phyloP scores from a whole-genome alignment of 2,888 invertebrate species.

The Ephialtes manifestator region DNA sequence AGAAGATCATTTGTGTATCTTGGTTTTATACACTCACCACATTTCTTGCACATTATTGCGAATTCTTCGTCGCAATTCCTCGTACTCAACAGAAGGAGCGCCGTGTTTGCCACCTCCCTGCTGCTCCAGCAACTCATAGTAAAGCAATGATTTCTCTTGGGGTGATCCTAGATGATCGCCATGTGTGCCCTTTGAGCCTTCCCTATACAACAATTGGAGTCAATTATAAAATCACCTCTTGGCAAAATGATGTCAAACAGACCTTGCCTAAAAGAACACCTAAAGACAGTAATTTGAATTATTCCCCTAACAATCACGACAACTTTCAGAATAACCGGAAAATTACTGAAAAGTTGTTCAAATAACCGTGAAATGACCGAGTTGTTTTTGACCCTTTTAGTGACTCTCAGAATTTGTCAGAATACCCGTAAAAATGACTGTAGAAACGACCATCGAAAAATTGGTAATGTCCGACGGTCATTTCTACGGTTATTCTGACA shows the following conservation, averaged over 20 bases:
- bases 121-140: conserved; percentile 81
- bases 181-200: conserved; percentile 86
- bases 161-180: conserved; percentile 85
- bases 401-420: no score
- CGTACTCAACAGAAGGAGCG: conserved; percentile 92
- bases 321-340: no score
- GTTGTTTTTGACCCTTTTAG: no score
- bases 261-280: background rate
- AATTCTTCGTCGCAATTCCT: conserved; percentile 91
- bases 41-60: conserved; percentile 93
- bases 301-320: no score
- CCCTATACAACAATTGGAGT: conserved; percentile 77
- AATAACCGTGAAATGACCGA: no score
- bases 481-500: no score
- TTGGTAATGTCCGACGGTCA: no score
- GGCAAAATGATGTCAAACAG: background rate
- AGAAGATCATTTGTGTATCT: background rate
- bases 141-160: conserved; percentile 84
- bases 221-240: conserved; percentile 6
- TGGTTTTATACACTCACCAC: conserved; percentile 87
- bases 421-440: no score
- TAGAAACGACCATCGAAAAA: no score
- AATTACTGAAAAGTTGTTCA: no score
- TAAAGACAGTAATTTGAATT: no score
- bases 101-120: conserved; percentile 84